Evolutionary conservation across 2,113 vertebrate genomes (phyloP), one percentile per base, ranked within the genome.

Genomic region (Oncorhynchus keta): DNA sequence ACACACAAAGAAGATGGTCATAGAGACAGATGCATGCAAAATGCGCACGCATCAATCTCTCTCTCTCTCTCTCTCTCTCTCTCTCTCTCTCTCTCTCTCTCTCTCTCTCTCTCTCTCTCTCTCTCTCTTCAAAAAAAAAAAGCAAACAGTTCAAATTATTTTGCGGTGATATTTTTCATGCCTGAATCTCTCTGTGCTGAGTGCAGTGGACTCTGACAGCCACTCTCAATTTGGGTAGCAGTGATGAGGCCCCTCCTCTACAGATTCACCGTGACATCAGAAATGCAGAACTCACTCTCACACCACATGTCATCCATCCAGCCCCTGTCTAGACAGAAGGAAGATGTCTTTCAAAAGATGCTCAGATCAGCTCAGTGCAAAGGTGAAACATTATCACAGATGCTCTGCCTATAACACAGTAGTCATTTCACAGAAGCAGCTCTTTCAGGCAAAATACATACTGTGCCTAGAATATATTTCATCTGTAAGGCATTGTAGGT

Each of bases 61-160:
- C 67, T 39, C 20, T 18, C 30, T 20, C 5, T 39, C 35, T 39
- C 35, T 8, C 22, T 12, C 12, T 26, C 24, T 20, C 16, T 14
- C 67, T 5, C 30, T 39, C 18, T 39, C n/a, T n/a, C n/a, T n/a
- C n/a, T n/a, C n/a, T n/a, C n/a, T n/a, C n/a, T n/a, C n/a, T n/a
- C n/a, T n/a, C n/a, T n/a, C n/a, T n/a, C n/a, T 4, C 30, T 39
- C 30, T 35, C 67, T 39, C 20, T 18, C 30, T 20, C 5, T 39
- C 35, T 39, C 35, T 8, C 22, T 12, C 12, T 26, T n/a, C n/a
- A n/a, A n/a, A 1, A 3, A 28, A 28, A 28, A 28, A 28, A 28
- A 28, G 26, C 74, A 83, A 82, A 77, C 80, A 59, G 16, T 81
- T 80, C 73, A 78, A 89, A 82, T 84, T 87, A 61, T 79, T 83